Base-by-base conservation (phyloP, 2,113 vertebrate genomes). In the Siniperca knerii region DNA sequence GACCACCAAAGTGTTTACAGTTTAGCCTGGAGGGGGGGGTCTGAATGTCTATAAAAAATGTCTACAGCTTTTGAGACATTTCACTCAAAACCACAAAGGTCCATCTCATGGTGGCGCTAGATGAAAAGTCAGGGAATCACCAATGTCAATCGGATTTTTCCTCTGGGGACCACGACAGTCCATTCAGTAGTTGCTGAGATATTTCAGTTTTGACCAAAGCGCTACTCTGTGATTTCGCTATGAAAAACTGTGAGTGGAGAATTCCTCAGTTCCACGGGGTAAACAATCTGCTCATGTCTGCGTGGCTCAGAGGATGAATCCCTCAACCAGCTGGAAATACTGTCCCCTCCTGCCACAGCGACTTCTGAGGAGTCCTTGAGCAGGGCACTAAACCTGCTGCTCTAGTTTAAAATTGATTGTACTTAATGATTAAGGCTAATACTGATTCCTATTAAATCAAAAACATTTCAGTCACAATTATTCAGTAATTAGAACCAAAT, bases 391-490 rank as follows among this genome's bases (percentile, higher is more conserved):
- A n/a, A 42, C 23, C 20, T 46, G 9, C 61, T 37, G 33, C 46
- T 13, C 46, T 13, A 46, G 46, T 46, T 46, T 13, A 46, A 46
- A 81, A 55, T 3, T 0, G 2, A 40, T 21, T 67, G 16, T 21
- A 37, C 13, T 50, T 0, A 70, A 55, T 72, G 20, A 71, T 40
- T 50, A 46, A 33, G 54, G 65, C 33, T 25, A 48, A 35, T 37
- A 52, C 23, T 72, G 25, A 68, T n/a, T 68, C 13, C 55, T 11
- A 23, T 65, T 12, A 16, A 23, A 33, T 21, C 10, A 54, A 61
- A 62, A 85, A 57, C 8, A 54, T 10, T 55, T 44, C 13, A 83
- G 4, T 77, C 73, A 67, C 62, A 73, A 35, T 15, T 21, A 42
- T 7, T 42, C 2, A 74, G 37, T 46, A 13, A 37, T 60, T 50